Percentiles rank a stretch among this genome's conserved stretches.
Conservation (phyloP, 2,888 invertebrate species). For the Scaptomyza tumidula region DNA sequence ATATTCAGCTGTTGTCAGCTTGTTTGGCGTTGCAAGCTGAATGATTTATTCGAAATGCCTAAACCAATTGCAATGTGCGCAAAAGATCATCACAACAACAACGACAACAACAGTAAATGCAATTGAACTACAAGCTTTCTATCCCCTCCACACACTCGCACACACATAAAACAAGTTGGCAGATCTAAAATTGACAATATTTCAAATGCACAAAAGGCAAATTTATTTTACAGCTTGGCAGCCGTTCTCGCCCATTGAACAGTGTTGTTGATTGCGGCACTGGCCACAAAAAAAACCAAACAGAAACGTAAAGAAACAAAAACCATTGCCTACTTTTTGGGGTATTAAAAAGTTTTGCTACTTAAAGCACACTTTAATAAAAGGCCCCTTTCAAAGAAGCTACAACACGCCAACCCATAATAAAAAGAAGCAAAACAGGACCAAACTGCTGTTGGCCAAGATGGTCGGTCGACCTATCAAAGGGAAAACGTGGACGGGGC, state of each 20-base stretch:
- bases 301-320: constrained; percentile 12
- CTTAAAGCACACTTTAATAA: constrained; percentile 50
- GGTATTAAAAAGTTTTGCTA: constrained; percentile 32
- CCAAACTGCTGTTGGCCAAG: constrained; percentile 18
- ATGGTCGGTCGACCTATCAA: constrained; percentile 1
- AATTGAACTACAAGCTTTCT: background rate
- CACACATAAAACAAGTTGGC: constrained; percentile 27
- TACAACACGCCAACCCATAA: background rate
- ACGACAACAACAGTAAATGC: constrained; percentile 26
- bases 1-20: constrained; percentile 39
- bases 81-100: constrained; percentile 22
- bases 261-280: constrained; percentile 69
- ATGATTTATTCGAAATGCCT: constrained; percentile 58
- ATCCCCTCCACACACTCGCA: background rate
- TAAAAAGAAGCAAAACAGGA: constrained; percentile 18
- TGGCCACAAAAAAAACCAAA: constrained; percentile 24
- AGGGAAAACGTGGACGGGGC: constrained; percentile 9
- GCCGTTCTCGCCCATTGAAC: constrained; percentile 73
- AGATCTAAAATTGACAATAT: constrained; percentile 74
- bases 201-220: constrained; percentile 67
- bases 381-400: constrained; percentile 4
- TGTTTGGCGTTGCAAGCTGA: constrained; percentile 42
- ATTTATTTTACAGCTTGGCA: constrained; percentile 74
- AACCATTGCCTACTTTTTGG: constrained; percentile 33
- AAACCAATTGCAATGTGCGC: constrained; percentile 49